phyloP scores from a whole-genome alignment of 2,888 invertebrate genomes.

The Leptopilina myrica region DNA sequence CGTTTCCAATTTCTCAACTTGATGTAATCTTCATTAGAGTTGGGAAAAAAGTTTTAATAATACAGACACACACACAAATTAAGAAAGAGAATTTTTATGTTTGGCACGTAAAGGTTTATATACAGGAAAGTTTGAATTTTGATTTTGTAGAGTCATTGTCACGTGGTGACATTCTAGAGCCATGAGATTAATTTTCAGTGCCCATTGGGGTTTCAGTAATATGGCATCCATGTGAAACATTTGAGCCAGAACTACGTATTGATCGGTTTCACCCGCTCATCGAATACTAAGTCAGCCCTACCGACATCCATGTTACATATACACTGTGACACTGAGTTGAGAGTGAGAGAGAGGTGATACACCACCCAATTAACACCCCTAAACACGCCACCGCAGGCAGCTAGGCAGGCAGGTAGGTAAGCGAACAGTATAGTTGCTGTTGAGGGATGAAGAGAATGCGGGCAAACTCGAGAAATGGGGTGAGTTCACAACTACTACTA shows the following conservation, averaged over 20 bases:
- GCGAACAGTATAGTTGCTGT: slow-evolving; percentile 42
- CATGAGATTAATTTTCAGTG: slow-evolving; percentile 63
- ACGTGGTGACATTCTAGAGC: slow-evolving; percentile 58
- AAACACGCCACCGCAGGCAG: slow-evolving; percentile 67
- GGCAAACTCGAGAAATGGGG: slow-evolving; percentile 36
- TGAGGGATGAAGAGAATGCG: slow-evolving; percentile 42
- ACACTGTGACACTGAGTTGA: slow-evolving; percentile 64
- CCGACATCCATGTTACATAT: slow-evolving; percentile 61
- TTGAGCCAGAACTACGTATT: slow-evolving; percentile 69
- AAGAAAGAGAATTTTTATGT: no score
- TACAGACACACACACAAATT: neutral
- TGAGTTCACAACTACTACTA: slow-evolving; percentile 18
- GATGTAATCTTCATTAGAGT: slow-evolving; percentile 9
- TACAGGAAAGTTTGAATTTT: neutral
- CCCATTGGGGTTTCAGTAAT: slow-evolving; percentile 61
- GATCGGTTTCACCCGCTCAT: slow-evolving; percentile 71
- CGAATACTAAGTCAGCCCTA: slow-evolving; percentile 69
- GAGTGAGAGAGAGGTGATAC: slow-evolving; percentile 67
- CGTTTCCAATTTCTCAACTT: slow-evolving; percentile 8
- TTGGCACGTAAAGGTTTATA: neutral
- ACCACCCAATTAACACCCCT: slow-evolving; percentile 73
- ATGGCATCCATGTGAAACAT: slow-evolving; percentile 65
- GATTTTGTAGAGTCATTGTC: slow-evolving; percentile 46
- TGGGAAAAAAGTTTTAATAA: neutral
- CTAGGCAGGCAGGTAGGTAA: slow-evolving; percentile 47